phyloP scores from a whole-genome alignment of 2,888 invertebrate species.

The Aplocera efformata region DNA sequence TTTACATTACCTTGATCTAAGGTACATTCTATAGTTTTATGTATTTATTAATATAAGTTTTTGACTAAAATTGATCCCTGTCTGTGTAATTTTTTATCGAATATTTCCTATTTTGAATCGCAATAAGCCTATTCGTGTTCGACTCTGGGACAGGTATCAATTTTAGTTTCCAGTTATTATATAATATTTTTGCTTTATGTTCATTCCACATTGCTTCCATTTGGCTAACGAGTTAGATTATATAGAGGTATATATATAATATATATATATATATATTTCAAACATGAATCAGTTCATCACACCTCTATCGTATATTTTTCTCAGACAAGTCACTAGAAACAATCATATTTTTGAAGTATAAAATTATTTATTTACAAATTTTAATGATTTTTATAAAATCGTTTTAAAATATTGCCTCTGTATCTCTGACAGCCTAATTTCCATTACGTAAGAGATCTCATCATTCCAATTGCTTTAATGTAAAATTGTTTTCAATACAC shows the following conservation, averaged over 20 bases:
- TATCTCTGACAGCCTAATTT: conserved; percentile 17
- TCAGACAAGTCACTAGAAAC: neutral
- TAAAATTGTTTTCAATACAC: conserved; percentile 48
- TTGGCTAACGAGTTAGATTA: conserved; percentile 16
- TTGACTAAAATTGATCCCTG: conserved; percentile 41
- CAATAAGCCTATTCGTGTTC: conserved; percentile 33
- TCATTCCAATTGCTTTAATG: conserved; percentile 74
- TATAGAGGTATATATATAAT: no score
- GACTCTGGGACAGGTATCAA: conserved; percentile 48
- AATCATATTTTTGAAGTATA: no score
- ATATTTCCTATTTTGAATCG: conserved; percentile 29
- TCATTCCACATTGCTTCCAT: conserved; percentile 75
- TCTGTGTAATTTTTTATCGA: conserved; percentile 22
- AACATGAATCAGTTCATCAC: no score
- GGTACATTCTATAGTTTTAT: conserved; percentile 24
- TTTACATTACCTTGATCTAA: conserved; percentile 15
- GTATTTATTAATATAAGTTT: conserved; percentile 35
- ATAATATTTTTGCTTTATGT: conserved; percentile 49
- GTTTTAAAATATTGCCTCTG: neutral
- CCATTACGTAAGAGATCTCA: conserved; percentile 63
- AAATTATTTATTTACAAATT: neutral
- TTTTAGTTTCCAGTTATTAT: conserved; percentile 41
- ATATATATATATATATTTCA: no score
- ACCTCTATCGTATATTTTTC: neutral
- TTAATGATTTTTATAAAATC: neutral